These are phyloP conservation scores for Plecturocebus donacophilus DNA, from an alignment of 2,113 vertebrate genomes.

Conservation along the genomic window DNA sequence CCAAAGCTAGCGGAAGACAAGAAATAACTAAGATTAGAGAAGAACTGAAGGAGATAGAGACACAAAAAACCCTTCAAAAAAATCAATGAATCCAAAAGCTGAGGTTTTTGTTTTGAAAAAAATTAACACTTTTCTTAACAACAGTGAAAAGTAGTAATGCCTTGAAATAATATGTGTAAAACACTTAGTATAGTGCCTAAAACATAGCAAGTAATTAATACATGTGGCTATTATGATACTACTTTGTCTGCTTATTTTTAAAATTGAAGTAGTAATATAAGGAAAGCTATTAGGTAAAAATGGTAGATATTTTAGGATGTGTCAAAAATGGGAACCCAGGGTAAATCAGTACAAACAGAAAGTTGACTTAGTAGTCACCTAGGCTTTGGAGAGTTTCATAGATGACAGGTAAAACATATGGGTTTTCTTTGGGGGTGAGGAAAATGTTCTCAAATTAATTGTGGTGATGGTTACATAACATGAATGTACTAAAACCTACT, in stretches of 20 bases:
- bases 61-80: no score
- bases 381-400: no score
- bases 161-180: not conserved
- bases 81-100: no score
- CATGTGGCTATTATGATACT: not conserved
- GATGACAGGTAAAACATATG: not conserved
- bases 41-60: no score
- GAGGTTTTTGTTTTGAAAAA: no score
- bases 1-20: no score
- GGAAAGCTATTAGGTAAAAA: not conserved
- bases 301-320: not conserved
- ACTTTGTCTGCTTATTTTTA: not conserved
- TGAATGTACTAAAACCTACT: not conserved
- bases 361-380: not conserved
- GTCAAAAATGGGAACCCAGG: not conserved
- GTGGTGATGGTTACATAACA: not conserved
- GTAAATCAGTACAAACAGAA: not conserved
- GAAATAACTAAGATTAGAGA: no score
- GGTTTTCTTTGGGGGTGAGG: not conserved
- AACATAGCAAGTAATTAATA: not conserved
- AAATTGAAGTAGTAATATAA: not conserved
- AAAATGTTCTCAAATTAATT: not conserved
- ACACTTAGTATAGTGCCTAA: not conserved
- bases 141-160: not conserved
- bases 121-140: not conserved